Percentiles rank a stretch among this genome's conserved stretches.
Conservation (phyloP, 2,888 invertebrate genomes). For the Chromoteleia sp. region DNA sequence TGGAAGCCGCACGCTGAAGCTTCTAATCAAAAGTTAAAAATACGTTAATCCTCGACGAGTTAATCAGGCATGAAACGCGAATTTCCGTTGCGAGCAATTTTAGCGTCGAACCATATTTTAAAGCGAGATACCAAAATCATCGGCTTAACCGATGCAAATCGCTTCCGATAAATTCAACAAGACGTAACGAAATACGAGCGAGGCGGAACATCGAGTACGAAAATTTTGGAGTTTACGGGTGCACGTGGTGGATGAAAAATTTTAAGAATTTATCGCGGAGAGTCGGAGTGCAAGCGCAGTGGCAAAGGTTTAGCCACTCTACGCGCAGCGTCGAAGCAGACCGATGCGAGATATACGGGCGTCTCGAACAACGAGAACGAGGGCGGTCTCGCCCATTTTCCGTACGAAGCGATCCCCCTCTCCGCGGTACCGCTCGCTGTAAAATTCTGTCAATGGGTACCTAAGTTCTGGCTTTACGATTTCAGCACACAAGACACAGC, state of each 20-base stretch:
- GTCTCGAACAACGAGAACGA: constrained; percentile 66
- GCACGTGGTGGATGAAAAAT: constrained; percentile 49
- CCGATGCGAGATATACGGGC: constrained; percentile 60
- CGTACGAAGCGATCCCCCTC: too few species aligned
- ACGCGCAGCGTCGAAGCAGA: constrained; percentile 31
- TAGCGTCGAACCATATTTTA: constrained; percentile 12
- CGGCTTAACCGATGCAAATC: constrained; percentile 55
- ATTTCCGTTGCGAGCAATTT: constrained; percentile 31
- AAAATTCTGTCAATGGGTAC: constrained; percentile 72
- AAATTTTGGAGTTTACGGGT: constrained; percentile 47
- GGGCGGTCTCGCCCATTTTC: constrained; percentile 35
- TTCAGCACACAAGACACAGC: constrained; percentile 52
- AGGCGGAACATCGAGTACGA: constrained; percentile 38
- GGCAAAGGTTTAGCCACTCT: constrained; percentile 44
- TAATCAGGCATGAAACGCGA: constrained; percentile 37
- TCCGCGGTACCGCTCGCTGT: constrained; percentile 34
- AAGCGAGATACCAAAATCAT: constrained; percentile 30
- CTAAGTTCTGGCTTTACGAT: constrained; percentile 70
- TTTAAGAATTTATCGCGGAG: constrained; percentile 51
- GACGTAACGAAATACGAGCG: constrained; percentile 43
- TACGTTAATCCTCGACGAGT: constrained; percentile 37
- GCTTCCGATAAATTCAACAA: constrained; percentile 52
- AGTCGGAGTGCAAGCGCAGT: constrained; percentile 23
- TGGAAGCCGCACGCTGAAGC: constrained; percentile 7
- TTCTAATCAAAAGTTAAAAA: constrained; percentile 42